Base-by-base conservation (phyloP, 2,797 vertebrate species). In the Glossophaga mutica region DNA sequence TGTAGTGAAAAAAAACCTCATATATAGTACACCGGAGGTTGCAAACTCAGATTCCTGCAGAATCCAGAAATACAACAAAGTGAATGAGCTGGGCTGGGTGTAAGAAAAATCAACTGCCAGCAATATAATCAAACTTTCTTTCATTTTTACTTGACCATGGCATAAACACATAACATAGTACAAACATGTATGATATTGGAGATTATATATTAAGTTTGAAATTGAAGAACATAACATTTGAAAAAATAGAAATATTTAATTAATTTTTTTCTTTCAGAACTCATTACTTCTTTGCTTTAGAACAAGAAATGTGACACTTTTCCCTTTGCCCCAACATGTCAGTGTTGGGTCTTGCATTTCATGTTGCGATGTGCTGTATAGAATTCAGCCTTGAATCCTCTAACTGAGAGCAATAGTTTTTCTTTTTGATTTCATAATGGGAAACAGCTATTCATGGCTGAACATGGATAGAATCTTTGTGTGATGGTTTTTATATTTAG, bases 301-400 rank as follows among this genome's bases (percentile, higher is more conserved):
- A 93, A 95, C 67, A 32, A 91, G 97, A 95, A 97, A 97, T 74
- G 71, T 96, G 96, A 97, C 96, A 96, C 95, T 90, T 96, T 94
- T 94, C 84, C 91, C 94, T 95, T 96, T 94, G 90, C 94, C 48
- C 89, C 57, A 87, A 22, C 91, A 91, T 96, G 89, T 97, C 97
- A 96, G 0, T 94, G 88, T 94, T 9, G n/a, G 94, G 95, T 93
- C 97, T 97, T 96, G 91, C 93, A 81, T 97, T 97, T 97, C 97
- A 97, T 92, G 86, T 97, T 89, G 88, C 10, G 48, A 96, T 96
- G 96, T 92, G 95, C 96, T 76, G 59, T 93, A 48, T 71, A 93
- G 95, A 97, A 97, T 91, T 97, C 95, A 97, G 96, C 97, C 97
- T 97, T 97, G 97, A 97, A 94, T 96, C 95, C 89, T 97, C 94